A percentile compares a stretch with the other conserved stretches of the same genome.
These are phyloP conservation scores for Eremophila alpestris DNA, from an alignment of 2,797 vertebrate species.

Conservation along the genomic window DNA sequence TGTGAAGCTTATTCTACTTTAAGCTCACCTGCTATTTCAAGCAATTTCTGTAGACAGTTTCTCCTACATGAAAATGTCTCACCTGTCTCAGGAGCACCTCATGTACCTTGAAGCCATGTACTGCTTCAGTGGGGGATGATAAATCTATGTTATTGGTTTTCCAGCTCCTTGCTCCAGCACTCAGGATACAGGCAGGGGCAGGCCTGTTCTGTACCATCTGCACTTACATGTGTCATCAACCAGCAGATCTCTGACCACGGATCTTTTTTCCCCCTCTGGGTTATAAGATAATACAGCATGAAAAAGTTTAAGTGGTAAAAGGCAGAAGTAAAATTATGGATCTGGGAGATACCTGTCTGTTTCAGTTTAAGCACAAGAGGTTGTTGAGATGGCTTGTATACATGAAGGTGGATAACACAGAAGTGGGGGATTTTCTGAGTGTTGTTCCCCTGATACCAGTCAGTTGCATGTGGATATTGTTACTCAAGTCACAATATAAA, in stretches of 20 bases:
- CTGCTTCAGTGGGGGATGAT: background rate
- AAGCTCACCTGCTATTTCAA: background rate
- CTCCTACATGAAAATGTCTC: background rate
- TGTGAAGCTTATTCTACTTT: background rate
- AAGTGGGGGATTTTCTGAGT: background rate
- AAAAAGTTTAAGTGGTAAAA: background rate
- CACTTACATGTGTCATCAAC: background rate
- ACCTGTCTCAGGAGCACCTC: background rate
- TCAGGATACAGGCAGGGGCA: no score
- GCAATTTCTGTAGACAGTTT: background rate
- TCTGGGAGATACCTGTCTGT: background rate
- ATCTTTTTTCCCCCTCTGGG: background rate
- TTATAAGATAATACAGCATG: background rate
- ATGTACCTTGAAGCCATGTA: background rate
- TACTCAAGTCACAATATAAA: background rate
- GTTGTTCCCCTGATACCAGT: background rate
- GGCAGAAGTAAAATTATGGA: rapidly evolving
- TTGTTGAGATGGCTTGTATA: background rate
- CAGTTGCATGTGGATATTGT: background rate
- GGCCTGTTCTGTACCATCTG: background rate
- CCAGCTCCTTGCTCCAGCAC: background rate
- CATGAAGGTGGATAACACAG: background rate
- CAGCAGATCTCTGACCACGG: background rate
- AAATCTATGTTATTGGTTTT: background rate
- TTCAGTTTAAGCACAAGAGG: background rate